These are phyloP conservation scores for Pimephales promelas DNA, from an alignment of 2,113 vertebrate genomes.

Conservation along the genomic window DNA sequence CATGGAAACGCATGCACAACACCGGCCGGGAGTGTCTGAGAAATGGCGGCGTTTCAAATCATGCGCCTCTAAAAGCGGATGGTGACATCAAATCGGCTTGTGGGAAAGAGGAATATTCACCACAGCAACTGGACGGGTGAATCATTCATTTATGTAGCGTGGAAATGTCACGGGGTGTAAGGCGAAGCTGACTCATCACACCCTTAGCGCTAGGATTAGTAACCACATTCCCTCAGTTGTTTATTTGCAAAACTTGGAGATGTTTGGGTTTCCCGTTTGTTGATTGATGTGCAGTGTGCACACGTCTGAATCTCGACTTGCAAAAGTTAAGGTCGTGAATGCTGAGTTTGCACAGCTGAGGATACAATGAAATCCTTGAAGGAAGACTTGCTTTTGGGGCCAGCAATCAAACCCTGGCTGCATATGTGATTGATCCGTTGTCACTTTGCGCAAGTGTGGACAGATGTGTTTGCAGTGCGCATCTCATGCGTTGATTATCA, in stretches of 20 bases:
- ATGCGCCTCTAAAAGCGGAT: conserved; percentile 22
- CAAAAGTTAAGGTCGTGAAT: conserved; percentile 5
- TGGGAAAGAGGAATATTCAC: conserved; percentile 23
- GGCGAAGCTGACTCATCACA: conserved; percentile 19
- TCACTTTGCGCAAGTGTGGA: conserved; percentile 12
- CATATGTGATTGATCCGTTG: conserved; percentile 2
- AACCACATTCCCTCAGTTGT: conserved; percentile 23
- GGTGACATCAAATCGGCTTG: conserved; percentile 13
- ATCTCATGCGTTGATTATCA: conserved; percentile 23
- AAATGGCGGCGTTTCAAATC: conserved; percentile 25
- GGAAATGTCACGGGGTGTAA: conserved; percentile 25
- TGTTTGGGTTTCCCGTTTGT: not conserved
- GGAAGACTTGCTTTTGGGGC: not conserved
- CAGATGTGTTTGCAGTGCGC: conserved; percentile 25
- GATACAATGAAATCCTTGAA: conserved; percentile 18
- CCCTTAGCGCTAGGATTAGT: conserved; percentile 1
- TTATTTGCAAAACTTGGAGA: conserved; percentile 36
- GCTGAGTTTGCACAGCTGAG: conserved; percentile 36
- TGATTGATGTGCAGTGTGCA: conserved; percentile 27
- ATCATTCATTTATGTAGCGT: conserved; percentile 16
- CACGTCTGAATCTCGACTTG: not conserved
- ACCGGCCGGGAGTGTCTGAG: conserved; percentile 18
- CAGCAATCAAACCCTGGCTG: conserved; percentile 35
- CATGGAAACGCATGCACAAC: conserved; percentile 51
- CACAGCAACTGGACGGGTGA: conserved; percentile 4